These are phyloP conservation scores for Hydractinia echinata DNA, from an alignment of 30 jellyfish, hydroid and myxozoan species.

Conservation along the genomic window DNA sequence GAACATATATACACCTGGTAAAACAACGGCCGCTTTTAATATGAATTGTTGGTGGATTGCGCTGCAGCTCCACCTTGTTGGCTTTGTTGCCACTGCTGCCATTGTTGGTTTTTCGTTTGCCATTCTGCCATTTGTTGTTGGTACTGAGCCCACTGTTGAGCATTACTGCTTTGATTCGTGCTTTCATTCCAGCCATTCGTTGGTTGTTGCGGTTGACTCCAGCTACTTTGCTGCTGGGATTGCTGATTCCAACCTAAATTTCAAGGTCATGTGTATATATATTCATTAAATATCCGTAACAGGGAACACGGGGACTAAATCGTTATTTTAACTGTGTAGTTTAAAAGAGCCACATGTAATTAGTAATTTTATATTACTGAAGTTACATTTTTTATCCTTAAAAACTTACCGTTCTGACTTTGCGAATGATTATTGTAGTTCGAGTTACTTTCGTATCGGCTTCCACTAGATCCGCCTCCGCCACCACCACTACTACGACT, in stretches of 20 bases:
- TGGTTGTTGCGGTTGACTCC: constrained; percentile 12
- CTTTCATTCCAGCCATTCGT: neutral
- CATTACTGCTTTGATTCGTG: neutral
- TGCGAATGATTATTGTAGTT: no score
- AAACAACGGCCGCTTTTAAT: neutral
- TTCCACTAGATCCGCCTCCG: constrained; percentile 15
- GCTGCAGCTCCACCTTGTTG: neutral
- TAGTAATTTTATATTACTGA: no score
- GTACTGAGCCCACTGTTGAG: constrained; percentile 42
- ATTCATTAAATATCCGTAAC: neutral
- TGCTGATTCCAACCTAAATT: constrained; percentile 15
- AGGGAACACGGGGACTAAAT: neutral
- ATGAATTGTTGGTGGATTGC: neutral
- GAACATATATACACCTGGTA: no score
- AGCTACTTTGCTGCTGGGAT: neutral
- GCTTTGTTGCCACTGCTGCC: constrained; percentile 43
- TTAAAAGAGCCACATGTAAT: no score
- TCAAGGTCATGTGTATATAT: neutral
- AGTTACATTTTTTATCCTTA: no score
- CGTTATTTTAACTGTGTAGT: neutral
- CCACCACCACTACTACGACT: constrained; percentile 29
- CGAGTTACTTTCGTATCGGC: no score
- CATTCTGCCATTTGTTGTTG: constrained; percentile 41
- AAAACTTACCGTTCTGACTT: no score
- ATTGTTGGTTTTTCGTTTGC: constrained; percentile 36